Evolutionary conservation across 2,888 invertebrate genomes (phyloP).

Genomic region (Mimas tiliae): DNA sequence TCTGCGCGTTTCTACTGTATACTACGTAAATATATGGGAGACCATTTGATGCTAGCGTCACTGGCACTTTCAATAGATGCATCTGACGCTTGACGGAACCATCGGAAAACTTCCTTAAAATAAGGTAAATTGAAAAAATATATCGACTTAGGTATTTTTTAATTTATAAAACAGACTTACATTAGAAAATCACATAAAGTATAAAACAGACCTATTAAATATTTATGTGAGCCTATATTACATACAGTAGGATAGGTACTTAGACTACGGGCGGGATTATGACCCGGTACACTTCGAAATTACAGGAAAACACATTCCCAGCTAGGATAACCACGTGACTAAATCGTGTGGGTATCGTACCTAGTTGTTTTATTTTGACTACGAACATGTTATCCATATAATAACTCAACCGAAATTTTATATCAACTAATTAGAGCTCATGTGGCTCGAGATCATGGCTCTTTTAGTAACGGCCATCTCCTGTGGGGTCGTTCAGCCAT

Average conservation of each 20-base stretch:
- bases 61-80: too few species aligned
- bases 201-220: conserved; percentile 84
- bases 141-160: conserved; percentile 57
- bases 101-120: too few species aligned
- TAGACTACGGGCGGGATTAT: conserved; percentile 83
- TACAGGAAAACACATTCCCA: conserved; percentile 75
- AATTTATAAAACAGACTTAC: conserved; percentile 84
- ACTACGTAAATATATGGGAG: not conserved
- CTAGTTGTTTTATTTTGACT: conserved; percentile 40
- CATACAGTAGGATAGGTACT: conserved; percentile 81
- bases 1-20: too few species aligned
- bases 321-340: conserved; percentile 41
- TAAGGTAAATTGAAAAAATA: conserved; percentile 10
- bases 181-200: conserved; percentile 83
- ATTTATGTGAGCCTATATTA: conserved; percentile 85
- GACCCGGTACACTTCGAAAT: conserved; percentile 82
- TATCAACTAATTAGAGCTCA: conserved; percentile 75
- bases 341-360: conserved; percentile 29
- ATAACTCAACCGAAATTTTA: conserved; percentile 67
- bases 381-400: conserved; percentile 71
- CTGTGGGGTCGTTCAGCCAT: conserved; percentile 96
- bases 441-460: conserved; percentile 76
- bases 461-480: conserved; percentile 92
- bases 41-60: too few species aligned
- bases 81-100: too few species aligned